Evolutionary conservation across 1,140 invertebrate species (phyloP).

Genomic region (Oryzaephilus surinamensis): DNA sequence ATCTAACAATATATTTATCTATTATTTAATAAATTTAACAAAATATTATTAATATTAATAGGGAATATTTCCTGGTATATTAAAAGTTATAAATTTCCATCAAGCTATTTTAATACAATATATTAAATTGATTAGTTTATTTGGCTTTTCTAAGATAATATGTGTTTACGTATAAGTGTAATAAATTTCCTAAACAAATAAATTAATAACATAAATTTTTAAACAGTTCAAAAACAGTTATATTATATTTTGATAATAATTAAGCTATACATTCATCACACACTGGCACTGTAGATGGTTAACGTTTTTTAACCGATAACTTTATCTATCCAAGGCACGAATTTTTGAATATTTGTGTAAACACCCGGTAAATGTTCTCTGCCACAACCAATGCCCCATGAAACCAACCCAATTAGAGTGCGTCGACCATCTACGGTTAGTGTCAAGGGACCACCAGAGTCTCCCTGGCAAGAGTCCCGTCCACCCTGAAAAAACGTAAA

Average conservation of each 20-base stretch:
- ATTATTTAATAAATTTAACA: background rate
- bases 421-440: conserved; percentile 70
- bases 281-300: conserved; percentile 10
- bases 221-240: background rate
- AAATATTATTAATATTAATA: background rate
- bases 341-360: conserved; percentile 85
- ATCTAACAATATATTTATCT: background rate
- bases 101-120: too few species aligned
- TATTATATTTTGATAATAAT: background rate
- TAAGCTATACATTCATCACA: too few species aligned
- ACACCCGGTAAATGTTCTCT: conserved; percentile 81
- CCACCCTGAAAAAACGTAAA: conserved; percentile 46
- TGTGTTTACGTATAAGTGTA: background rate
- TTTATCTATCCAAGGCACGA: conserved; percentile 84
- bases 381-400: conserved; percentile 85
- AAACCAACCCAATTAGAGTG: conserved; percentile 77
- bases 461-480: conserved; percentile 64
- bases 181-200: background rate
- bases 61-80: too few species aligned
- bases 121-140: too few species aligned
- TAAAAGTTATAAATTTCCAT: too few species aligned
- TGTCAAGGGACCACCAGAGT: conserved; percentile 74
- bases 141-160: too few species aligned
- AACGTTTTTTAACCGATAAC: conserved; percentile 47
- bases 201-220: background rate